Evolutionary conservation across 2,797 vertebrate genomes (phyloP), one percentile per base, ranked within the genome.

Genomic region (Darevskia nairensis): DNA sequence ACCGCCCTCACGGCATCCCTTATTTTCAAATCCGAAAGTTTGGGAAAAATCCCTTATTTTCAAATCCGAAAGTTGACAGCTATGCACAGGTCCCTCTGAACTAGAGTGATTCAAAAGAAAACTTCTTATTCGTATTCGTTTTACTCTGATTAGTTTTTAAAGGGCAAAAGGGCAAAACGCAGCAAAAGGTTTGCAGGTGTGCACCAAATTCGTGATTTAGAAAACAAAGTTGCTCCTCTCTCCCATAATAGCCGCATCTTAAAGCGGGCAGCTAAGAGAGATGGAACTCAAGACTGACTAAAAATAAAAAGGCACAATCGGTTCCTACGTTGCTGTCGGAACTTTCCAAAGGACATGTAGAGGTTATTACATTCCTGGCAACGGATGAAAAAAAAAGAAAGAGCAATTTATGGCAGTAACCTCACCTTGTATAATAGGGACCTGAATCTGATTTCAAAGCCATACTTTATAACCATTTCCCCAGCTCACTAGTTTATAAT

Each of bases 401-500:
- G 1, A 68, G 44, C 32, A 39, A 32, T 79, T 83, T 4, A 59
- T 2, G 41, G 80, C 35, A 25, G 64, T 32, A 2, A 27, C 35
- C 78, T 93, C 32, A 41, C 23, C 0, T 55, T 74, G 25, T 59
- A 29, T 41, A 32, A 75, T 13, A 8, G 46, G 72, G 83, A 64
- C 44, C 78, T 88, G 87, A 35, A 39, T 50, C 32, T 75, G 15
- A 84, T 44, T 84, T 78, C 50, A 78, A 83, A 78, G 50, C 75
- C n/a, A 8, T 23, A 29, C 39, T 41, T 86, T 35, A 46, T 71
- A 79, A 74, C 55, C 4, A 1, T n/a, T 80, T 21, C 35, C 17
- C 5, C 35, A 76, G 6, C 61, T 35, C 79, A 88, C 88, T 76
- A 92, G 69, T 27, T 94, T 86, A 92, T 89, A 90, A 80, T 71